Evolutionary conservation across 2,113 vertebrate genomes (phyloP).

Genomic region (Chroicocephalus ridibundus): DNA sequence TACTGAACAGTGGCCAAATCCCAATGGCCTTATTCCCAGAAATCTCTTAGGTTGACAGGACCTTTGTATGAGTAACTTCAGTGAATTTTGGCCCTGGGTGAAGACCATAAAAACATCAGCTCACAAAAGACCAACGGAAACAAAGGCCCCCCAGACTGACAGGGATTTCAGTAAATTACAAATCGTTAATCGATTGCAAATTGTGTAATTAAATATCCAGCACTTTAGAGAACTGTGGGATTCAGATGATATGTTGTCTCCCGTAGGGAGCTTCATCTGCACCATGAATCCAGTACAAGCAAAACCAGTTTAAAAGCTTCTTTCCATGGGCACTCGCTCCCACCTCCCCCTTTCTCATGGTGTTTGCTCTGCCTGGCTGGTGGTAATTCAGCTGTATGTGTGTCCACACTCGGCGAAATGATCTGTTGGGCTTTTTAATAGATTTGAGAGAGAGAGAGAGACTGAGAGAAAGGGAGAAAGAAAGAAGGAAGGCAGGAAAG

Average conservation of each 20-base stretch:
- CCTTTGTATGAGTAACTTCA: constrained; percentile 34
- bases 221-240: neutral
- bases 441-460: neutral
- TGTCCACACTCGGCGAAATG: rapidly evolving
- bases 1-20: constrained; percentile 56
- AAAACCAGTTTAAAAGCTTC: neutral
- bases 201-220: constrained; percentile 5
- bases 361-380: neutral
- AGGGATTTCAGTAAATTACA: neutral
- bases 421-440: neutral
- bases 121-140: constrained; percentile 29
- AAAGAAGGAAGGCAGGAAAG: no score
- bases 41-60: constrained; percentile 53
- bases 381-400: rapidly evolving
- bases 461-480: no score
- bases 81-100: constrained; percentile 53
- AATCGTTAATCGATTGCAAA: neutral
- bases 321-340: neutral
- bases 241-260: neutral
- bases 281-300: neutral
- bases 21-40: constrained; percentile 64
- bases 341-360: neutral
- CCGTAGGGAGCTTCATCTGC: neutral
- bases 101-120: constrained; percentile 19
- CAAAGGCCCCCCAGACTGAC: neutral